Conservation (phyloP, 1,140 invertebrate genomes). For the Meloidogyne exigua region DNA sequence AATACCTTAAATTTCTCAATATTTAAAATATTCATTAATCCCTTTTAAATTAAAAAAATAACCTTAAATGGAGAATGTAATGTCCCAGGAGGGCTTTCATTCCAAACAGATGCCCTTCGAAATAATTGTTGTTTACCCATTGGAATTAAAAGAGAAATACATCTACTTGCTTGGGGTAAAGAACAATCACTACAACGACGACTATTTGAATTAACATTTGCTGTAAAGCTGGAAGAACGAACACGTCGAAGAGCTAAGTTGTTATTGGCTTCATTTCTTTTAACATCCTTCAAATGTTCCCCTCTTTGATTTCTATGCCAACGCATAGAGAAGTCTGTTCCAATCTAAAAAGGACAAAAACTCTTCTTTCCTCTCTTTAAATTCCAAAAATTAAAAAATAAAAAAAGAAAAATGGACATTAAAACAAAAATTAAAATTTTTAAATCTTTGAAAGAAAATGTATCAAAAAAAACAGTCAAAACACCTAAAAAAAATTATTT, state of each 20-base stretch:
- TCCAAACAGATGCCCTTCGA: constrained; percentile 49
- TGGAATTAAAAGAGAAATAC: constrained; percentile 32
- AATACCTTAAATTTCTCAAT: no score
- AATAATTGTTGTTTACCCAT: constrained; percentile 33
- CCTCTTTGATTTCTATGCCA: neutral
- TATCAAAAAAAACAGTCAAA: no score
- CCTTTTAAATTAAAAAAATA: constrained; percentile 7
- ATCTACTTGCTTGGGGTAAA: constrained; percentile 16
- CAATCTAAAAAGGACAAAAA: neutral
- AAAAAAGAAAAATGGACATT: neutral
- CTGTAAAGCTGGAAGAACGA: constrained; percentile 36
- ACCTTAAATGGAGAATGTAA: constrained; percentile 47
- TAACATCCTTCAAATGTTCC: neutral
- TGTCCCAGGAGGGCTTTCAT: constrained; percentile 46
- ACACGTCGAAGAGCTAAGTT: neutral
- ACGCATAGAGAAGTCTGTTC: neutral
- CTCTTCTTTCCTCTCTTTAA: no score
- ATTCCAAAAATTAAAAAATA: no score
- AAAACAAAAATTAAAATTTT: no score
- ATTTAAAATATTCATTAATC: no score
- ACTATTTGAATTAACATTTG: neutral
- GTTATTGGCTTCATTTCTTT: neutral
- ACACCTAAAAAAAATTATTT: neutral
- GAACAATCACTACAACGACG: constrained; percentile 21
- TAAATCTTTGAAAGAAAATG: no score